These are phyloP conservation scores for Solenopsis fugax DNA, from an alignment of 1,140 invertebrate genomes.

Conservation along the genomic window DNA sequence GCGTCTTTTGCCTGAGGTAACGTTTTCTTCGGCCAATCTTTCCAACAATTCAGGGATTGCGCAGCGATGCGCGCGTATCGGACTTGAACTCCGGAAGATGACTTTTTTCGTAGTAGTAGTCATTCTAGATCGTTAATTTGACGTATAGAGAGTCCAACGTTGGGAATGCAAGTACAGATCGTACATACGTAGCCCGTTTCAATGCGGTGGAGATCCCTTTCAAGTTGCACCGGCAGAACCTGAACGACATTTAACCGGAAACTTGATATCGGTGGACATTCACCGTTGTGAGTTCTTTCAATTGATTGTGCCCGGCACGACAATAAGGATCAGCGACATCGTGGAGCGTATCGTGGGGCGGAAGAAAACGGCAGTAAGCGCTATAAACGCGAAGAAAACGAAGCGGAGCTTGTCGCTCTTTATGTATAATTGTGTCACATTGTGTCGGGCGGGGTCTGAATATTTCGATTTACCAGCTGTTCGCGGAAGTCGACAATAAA, in stretches of 20 bases:
- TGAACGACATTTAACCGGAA: constrained; percentile 76
- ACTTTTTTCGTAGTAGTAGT: constrained; percentile 9
- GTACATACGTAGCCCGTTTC: constrained; percentile 65
- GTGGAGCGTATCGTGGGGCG: constrained; percentile 51
- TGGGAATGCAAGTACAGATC: constrained; percentile 63
- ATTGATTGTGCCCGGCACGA: constrained; percentile 70
- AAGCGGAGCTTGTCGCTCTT: constrained; percentile 54
- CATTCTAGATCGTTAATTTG: constrained; percentile 76
- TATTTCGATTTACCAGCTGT: constrained; percentile 7
- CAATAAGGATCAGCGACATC: constrained; percentile 74
- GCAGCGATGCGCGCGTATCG: constrained; percentile 16
- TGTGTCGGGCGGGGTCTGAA: constrained; percentile 40
- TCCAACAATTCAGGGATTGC: constrained; percentile 23
- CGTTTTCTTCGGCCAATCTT: constrained; percentile 27
- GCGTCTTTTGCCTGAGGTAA: constrained; percentile 18
- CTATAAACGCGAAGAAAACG: constrained; percentile 61
- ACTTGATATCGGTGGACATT: constrained; percentile 78
- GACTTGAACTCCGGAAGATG: constrained; percentile 27
- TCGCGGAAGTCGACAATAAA: constrained; percentile 20
- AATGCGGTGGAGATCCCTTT: constrained; percentile 66
- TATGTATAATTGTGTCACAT: constrained; percentile 58
- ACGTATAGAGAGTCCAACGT: constrained; percentile 61
- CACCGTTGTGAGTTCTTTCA: constrained; percentile 69
- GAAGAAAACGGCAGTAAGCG: constrained; percentile 42
- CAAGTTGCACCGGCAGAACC: constrained; percentile 70